Percentiles rank a stretch among this genome's conserved stretches.
These are phyloP conservation scores for Dallia pectoralis DNA, from an alignment of 2,797 vertebrate species.

Conservation along the genomic window DNA sequence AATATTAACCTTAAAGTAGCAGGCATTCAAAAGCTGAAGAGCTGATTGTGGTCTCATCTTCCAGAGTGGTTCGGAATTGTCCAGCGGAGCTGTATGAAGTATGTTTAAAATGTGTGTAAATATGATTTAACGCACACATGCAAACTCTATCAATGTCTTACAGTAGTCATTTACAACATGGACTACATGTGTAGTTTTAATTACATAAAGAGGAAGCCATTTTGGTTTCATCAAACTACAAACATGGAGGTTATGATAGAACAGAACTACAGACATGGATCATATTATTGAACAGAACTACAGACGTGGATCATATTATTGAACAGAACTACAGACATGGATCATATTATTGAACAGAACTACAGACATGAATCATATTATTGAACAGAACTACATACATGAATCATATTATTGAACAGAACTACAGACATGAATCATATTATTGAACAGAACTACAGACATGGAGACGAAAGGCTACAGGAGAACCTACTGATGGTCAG, in stretches of 20 bases:
- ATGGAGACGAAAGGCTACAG: not conserved
- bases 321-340: slow-evolving; percentile 39
- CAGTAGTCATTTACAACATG: not conserved
- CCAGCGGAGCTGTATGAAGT: too few species aligned
- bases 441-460: slow-evolving; percentile 40
- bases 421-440: slow-evolving; percentile 37
- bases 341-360: too few species aligned
- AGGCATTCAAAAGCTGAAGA: not conserved
- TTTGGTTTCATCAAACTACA: slow-evolving; percentile 54
- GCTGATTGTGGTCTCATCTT: not conserved
- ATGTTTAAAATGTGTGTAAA: too few species aligned
- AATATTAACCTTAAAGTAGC: not conserved
- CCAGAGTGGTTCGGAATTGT: not conserved
- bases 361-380: slow-evolving; percentile 30
- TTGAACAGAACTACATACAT: slow-evolving; percentile 39
- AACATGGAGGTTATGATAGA: slow-evolving; percentile 18
- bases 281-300: slow-evolving; percentile 38
- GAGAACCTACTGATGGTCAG: slow-evolving; percentile 37
- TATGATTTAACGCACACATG: not conserved
- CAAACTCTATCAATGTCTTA: not conserved
- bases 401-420: too few species aligned
- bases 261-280: slow-evolving; percentile 38
- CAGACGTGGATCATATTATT: slow-evolving; percentile 20
- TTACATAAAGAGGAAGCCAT: slow-evolving; percentile 60
- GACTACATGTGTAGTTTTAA: slow-evolving; percentile 67